Conservation (phyloP, 92 coral and sea anemone species). For the Metridium senile region DNA sequence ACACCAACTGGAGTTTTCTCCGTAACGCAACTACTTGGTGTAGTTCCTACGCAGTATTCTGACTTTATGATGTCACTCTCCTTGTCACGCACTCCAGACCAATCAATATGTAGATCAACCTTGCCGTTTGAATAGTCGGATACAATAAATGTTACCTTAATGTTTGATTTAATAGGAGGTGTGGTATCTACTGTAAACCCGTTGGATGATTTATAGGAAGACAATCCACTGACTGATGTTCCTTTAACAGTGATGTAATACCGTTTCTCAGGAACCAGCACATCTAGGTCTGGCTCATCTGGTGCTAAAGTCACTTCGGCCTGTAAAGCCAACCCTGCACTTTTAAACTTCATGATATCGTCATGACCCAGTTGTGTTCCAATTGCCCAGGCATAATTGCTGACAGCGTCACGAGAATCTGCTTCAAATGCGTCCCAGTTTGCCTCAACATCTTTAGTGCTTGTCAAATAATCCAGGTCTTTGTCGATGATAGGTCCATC, state of each 20-base stretch:
- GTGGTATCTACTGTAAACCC: conserved; percentile 86
- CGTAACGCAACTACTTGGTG: conserved; percentile 63
- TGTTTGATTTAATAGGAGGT: conserved; percentile 67
- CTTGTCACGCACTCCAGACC: conserved; percentile 69
- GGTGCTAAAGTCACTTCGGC: conserved; percentile 60
- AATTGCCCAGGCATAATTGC: conserved; percentile 86
- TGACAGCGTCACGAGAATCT: conserved; percentile 77
- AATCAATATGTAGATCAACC: conserved; percentile 63
- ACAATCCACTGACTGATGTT: conserved; percentile 65
- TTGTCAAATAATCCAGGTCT: conserved; percentile 64
- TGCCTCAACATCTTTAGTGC: conserved; percentile 68
- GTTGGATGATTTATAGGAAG: conserved; percentile 62
- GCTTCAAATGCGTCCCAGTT: conserved; percentile 83
- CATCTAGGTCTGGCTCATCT: conserved; percentile 65
- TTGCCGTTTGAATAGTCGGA: conserved; percentile 47
- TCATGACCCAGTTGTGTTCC: conserved; percentile 65
- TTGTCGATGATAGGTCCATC: conserved; percentile 56
- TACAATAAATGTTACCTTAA: conserved; percentile 55
- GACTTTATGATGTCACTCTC: conserved; percentile 72
- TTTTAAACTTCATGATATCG: conserved; percentile 71
- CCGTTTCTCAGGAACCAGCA: conserved; percentile 60
- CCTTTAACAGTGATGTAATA: conserved; percentile 87
- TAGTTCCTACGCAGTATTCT: conserved; percentile 75
- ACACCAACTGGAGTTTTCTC: conserved; percentile 28
- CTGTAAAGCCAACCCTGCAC: conserved; percentile 63